These are phyloP conservation scores for Galemys pyrenaicus DNA, from an alignment of 2,113 vertebrate species.

Conservation along the genomic window DNA sequence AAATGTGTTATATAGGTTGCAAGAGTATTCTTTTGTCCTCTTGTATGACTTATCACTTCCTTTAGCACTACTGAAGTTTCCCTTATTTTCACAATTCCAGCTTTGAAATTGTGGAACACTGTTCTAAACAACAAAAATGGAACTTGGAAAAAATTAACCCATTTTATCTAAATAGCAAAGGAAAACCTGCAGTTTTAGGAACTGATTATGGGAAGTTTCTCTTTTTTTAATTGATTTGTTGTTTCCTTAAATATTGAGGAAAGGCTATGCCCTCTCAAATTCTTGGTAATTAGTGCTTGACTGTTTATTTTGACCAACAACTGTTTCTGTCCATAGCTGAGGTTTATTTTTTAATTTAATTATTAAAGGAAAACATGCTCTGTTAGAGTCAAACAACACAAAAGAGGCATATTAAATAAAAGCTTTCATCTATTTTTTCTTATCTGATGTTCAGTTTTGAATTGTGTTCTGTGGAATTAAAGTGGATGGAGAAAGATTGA, in stretches of 20 bases:
- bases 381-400: not conserved
- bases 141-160: not conserved
- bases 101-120: slow-evolving; percentile 29
- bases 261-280: not conserved
- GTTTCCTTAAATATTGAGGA: not conserved
- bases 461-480: not conserved
- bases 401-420: not conserved
- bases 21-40: not conserved
- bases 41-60: not conserved
- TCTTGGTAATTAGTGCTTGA: not conserved
- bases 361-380: not conserved
- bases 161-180: slow-evolving; percentile 26
- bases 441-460: not conserved
- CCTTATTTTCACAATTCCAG: not conserved
- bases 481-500: slow-evolving; percentile 3
- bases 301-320: not conserved
- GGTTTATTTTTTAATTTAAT: slow-evolving; percentile 7
- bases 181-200: not conserved
- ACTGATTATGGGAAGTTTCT: not conserved
- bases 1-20: not conserved
- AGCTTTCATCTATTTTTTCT: slow-evolving; percentile 2
- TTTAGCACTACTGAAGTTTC: not conserved
- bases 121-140: slow-evolving; percentile 30
- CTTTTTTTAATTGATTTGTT: not conserved
- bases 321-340: not conserved